A percentile compares a stretch with the other conserved stretches of the same genome.
These are phyloP conservation scores for Psilopogon haemacephalus DNA, from an alignment of 2,113 vertebrate species.

Conservation along the genomic window DNA sequence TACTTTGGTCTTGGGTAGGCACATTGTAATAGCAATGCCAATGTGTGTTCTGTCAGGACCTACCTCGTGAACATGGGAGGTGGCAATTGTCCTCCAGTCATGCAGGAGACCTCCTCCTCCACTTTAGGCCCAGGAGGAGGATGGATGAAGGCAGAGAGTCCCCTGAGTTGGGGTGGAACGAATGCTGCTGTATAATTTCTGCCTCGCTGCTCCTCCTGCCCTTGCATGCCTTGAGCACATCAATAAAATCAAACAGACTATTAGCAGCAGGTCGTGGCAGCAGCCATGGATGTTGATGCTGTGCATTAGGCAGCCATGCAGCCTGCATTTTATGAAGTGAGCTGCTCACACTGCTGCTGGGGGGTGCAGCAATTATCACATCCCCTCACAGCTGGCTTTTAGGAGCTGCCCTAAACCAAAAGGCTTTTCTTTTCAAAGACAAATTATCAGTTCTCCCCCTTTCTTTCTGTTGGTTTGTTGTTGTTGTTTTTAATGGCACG, in stretches of 20 bases:
- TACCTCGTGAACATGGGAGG: not conserved
- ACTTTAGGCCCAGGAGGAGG: not conserved
- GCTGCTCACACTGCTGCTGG: not conserved
- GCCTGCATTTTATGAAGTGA: slow-evolving; percentile 18
- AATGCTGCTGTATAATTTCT: not conserved
- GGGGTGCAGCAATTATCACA: slow-evolving; percentile 13
- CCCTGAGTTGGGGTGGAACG: not conserved
- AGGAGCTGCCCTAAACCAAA: slow-evolving; percentile 40
- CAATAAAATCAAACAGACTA: slow-evolving; percentile 54
- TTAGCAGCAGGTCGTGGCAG: slow-evolving; percentile 1
- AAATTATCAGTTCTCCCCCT: slow-evolving; percentile 8
- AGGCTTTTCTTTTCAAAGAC: not conserved
- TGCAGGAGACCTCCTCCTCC: not conserved
- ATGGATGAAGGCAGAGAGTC: accelerated
- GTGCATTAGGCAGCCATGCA: slow-evolving; percentile 18
- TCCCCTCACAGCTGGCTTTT: slow-evolving; percentile 37
- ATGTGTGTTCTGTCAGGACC: not conserved
- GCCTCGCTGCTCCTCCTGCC: slow-evolving; percentile 6
- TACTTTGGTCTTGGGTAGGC: not conserved
- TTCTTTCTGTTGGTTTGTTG: not conserved
- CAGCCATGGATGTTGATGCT: not conserved
- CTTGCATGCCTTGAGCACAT: not conserved
- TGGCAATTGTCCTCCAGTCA: not conserved
- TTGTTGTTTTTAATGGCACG: not conserved
- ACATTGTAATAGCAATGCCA: not conserved